Evolutionary conservation across 2,113 vertebrate species (phyloP).

Genomic region (human): GRCh38 chr13:67785501-67786000

Average conservation of each 20-base stretch:
- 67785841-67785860: not conserved
- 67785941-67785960: rapidly evolving
- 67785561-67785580: not conserved
- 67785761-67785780: not conserved
- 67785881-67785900: not conserved
- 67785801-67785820: not conserved
- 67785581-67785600: not conserved
- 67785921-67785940: too few relatives aligned
- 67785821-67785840: not conserved
- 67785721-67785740: not conserved
- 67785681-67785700: not conserved
- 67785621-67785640: not conserved
- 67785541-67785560: not conserved
- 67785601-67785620: not conserved
- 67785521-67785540: not conserved
- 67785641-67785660: not conserved
- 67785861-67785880: not conserved
- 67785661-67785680: not conserved
- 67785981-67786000: too few relatives aligned
- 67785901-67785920: too few relatives aligned
- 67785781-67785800: not conserved
- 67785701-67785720: not conserved
- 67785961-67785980: too few relatives aligned
- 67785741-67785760: not conserved
- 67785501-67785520: not conserved